Evolutionary conservation across 2,113 vertebrate species (phyloP).

Genomic region (Tupaia chinensis): DNA sequence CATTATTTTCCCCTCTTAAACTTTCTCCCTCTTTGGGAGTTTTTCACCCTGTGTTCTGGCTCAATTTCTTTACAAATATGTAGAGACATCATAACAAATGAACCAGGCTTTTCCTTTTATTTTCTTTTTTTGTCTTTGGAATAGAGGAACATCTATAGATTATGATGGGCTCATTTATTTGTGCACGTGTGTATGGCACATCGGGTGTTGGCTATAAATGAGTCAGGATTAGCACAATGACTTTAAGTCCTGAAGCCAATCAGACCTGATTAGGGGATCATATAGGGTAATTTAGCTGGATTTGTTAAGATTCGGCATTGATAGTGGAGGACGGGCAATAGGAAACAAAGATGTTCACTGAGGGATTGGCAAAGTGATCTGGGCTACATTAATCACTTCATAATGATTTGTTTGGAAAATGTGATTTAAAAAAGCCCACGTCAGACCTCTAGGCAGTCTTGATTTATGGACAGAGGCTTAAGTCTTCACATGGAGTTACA

Average conservation of each 20-base stretch:
- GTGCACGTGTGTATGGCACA: not conserved
- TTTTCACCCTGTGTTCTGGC: not conserved
- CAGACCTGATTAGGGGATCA: not conserved
- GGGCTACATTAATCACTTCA: not conserved
- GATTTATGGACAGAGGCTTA: not conserved
- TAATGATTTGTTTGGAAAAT: conserved; percentile 28
- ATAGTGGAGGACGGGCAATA: not conserved
- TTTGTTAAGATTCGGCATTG: not conserved
- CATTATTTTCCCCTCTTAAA: not conserved
- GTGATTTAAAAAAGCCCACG: not conserved
- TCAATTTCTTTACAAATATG: conserved; percentile 33
- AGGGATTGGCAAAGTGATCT: not conserved
- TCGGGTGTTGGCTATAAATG: conserved; percentile 2
- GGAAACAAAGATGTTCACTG: not conserved
- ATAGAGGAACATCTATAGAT: not conserved
- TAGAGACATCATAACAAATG: not conserved
- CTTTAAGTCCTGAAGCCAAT: not conserved
- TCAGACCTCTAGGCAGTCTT: not conserved
- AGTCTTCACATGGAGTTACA: not conserved
- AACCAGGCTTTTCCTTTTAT: not conserved
- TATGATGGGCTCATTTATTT: not conserved
- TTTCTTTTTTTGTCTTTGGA: not conserved
- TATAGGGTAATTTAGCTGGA: not conserved
- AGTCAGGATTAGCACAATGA: not conserved
- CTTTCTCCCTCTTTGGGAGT: not conserved